A percentile compares a stretch with the other conserved stretches of the same genome.
These are phyloP conservation scores for Caenorhabditis briggsae DNA, from an alignment of 1,140 invertebrate species.

Conservation along the genomic window DNA sequence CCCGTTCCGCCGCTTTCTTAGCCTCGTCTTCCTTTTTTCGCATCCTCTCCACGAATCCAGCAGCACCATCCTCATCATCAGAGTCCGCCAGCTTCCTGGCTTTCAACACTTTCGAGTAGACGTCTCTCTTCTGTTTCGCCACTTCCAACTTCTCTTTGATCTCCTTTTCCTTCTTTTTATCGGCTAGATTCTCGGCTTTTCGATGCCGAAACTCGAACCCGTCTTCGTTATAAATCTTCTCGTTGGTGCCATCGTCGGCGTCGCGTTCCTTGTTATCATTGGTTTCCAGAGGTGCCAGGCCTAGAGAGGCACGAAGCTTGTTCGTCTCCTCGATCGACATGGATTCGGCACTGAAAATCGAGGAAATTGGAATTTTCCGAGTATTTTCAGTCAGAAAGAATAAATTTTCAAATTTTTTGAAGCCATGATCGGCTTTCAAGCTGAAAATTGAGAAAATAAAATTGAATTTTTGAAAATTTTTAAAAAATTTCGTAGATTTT, in stretches of 20 bases:
- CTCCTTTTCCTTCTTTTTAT: conserved; percentile 86
- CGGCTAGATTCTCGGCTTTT: conserved; percentile 86
- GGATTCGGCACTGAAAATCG: conserved; percentile 60
- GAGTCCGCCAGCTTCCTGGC: conserved; percentile 84
- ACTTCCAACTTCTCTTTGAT: conserved; percentile 85
- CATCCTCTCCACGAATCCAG: conserved; percentile 89
- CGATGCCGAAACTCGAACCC: conserved; percentile 88
- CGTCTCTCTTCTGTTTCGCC: conserved; percentile 85
- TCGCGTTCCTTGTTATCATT: conserved; percentile 78
- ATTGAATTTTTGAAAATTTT: too few relatives aligned
- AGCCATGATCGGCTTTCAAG: background rate
- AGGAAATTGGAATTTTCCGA: background rate
- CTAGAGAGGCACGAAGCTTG: conserved; percentile 90
- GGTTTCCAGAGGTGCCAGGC: conserved; percentile 90
- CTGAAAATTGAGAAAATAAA: background rate
- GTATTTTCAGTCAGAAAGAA: background rate
- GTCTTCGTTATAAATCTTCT: conserved; percentile 74
- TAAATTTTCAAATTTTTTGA: background rate
- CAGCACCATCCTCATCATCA: conserved; percentile 81
- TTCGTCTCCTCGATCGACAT: conserved; percentile 75
- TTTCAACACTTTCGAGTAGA: conserved; percentile 83
- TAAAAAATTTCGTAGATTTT: too few relatives aligned
- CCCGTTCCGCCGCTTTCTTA: conserved; percentile 88
- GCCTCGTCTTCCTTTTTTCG: conserved; percentile 86
- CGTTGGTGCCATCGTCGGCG: conserved; percentile 83